Evolutionary conservation across 2,888 invertebrate genomes (phyloP).

Genomic region (Phalangium opilio): DNA sequence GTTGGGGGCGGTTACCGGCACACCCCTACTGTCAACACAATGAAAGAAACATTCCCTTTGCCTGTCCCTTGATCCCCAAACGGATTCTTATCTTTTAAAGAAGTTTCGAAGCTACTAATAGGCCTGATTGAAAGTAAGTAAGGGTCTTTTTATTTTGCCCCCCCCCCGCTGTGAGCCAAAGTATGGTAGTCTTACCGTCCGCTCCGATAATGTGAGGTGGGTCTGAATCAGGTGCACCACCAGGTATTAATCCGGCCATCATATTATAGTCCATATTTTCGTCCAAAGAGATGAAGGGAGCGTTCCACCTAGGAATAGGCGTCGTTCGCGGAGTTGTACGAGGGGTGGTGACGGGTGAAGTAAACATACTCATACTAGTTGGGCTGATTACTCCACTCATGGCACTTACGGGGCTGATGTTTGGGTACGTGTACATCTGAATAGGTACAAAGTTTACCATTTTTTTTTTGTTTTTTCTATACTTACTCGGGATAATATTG

Average conservation of each 20-base stretch:
- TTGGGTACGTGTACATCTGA: slow-evolving; percentile 84
- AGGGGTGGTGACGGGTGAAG: slow-evolving; percentile 52
- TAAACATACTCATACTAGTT: slow-evolving; percentile 66
- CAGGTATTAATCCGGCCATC: slow-evolving; percentile 54
- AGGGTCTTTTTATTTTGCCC: no score
- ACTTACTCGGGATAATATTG: background rate
- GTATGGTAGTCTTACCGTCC: slow-evolving; percentile 58
- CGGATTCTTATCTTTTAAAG: no score
- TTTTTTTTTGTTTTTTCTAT: background rate
- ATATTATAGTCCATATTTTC: slow-evolving; percentile 76
- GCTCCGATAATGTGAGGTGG: slow-evolving; percentile 53
- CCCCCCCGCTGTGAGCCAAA: no score
- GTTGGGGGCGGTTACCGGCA: no score
- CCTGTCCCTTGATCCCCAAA: no score
- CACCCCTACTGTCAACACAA: no score
- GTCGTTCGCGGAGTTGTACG: slow-evolving; percentile 49
- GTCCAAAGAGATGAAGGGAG: slow-evolving; percentile 65
- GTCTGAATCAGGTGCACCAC: slow-evolving; percentile 36
- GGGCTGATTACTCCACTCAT: slow-evolving; percentile 71
- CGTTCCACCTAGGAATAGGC: slow-evolving; percentile 59
- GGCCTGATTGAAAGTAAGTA: no score
- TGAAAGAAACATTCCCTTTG: no score
- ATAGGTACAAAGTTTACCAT: background rate
- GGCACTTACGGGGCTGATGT: slow-evolving; percentile 63
- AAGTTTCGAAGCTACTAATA: no score